Evolutionary conservation across 1,140 invertebrate genomes (phyloP), one percentile per base, ranked within the genome.

Genomic region (Drosophila ogumai): DNA sequence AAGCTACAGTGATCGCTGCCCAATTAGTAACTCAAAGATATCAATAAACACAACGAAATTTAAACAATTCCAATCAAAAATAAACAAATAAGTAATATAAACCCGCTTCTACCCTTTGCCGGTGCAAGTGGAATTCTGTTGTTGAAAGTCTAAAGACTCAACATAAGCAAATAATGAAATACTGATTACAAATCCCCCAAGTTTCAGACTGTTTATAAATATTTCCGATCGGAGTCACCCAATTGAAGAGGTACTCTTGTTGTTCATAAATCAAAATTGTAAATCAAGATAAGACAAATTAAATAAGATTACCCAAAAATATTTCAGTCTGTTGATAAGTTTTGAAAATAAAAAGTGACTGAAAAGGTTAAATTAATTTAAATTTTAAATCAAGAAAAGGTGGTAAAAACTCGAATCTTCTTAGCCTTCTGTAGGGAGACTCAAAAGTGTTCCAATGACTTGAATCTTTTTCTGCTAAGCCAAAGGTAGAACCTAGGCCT

Each of bases 121-220:
- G 9, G 25, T 10, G 31, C 60, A 59, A 59, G 36, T 64, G 55
- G 36, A 41, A 43, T n/a, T 43, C 15, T 32, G 15, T 43, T 61
- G 28, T 43, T 65, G 56, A 43, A 65, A 61, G 19, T 55, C 61
- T 34, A 15, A 34, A 36, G 32, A n/a, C 50, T 54, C 38, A 60
- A 58, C 55, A 61, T 43, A 34, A 65, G 22, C 38, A 34, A 65
- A 65, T 61, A 65, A 61, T 43, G 19, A 65, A 32, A 61, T 43
- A 61, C 61, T 61, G 56, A 65, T 61, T 41, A 59, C 55, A 64
- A 64, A 38, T n/a, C 57, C 28, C 32, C 32, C 54, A 38, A 60
- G 22, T 43, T 60, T 22, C 55, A 43, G 17, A 57, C 17, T 64
- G 55, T 64, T 60, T 64, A 60, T 64, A n/a, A 43, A 60, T 32